These are phyloP conservation scores for Crossocerus cetratus DNA, from an alignment of 2,888 invertebrate species.

Conservation along the genomic window DNA sequence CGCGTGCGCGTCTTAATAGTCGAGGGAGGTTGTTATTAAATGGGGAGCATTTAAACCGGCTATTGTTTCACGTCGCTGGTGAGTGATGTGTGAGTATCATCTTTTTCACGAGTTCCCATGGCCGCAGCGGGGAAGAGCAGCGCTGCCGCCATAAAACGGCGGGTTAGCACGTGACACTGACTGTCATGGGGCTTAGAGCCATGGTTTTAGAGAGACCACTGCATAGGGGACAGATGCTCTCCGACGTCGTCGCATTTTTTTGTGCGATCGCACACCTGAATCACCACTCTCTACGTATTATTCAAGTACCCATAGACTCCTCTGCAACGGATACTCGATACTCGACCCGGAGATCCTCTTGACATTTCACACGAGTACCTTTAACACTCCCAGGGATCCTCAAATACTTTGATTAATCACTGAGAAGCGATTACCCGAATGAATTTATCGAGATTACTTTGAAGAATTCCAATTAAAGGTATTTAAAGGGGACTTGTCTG, in stretches of 20 bases:
- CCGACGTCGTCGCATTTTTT: conserved; percentile 33
- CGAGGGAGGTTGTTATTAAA: no score
- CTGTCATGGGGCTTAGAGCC: conserved; percentile 41
- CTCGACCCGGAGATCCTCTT: background rate
- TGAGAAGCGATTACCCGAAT: no score
- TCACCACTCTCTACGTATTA: conserved; percentile 13
- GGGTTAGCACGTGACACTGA: conserved; percentile 43
- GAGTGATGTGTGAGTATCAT: conserved; percentile 46
- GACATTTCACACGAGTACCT: background rate
- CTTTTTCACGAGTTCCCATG: conserved; percentile 52
- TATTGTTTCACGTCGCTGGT: conserved; percentile 15
- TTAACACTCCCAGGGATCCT: background rate
- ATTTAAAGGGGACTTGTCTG: background rate
- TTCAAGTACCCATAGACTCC: background rate
- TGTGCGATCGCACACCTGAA: background rate
- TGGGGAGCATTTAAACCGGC: background rate
- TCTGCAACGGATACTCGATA: no score
- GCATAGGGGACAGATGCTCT: conserved; percentile 63
- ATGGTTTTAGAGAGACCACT: conserved; percentile 43
- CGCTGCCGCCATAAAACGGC: conserved; percentile 27
- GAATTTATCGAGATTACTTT: background rate
- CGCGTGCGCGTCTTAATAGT: no score
- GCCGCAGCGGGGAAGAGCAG: conserved; percentile 41
- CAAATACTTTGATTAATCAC: background rate
- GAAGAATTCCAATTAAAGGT: background rate